A percentile compares a stretch with the other conserved stretches of the same genome.
These are phyloP conservation scores for Abrostola triplasia DNA, from an alignment of 2,888 invertebrate genomes.

Conservation along the genomic window DNA sequence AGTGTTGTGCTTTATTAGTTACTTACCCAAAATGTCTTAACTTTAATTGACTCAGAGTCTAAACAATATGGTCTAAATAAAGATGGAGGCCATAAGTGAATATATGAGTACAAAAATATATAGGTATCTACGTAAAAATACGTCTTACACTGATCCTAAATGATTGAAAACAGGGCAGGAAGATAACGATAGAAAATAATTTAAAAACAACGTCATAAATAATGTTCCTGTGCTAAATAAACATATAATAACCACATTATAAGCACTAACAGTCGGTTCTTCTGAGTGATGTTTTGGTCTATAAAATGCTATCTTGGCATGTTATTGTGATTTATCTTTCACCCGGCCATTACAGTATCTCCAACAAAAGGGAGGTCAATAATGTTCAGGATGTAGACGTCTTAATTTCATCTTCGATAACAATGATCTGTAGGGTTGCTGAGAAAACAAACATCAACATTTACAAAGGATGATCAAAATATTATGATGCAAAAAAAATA, in stretches of 20 bases:
- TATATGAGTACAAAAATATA: no score
- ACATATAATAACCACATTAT: background rate
- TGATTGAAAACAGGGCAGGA: no score
- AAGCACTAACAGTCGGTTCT: background rate
- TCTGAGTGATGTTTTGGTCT: slow-evolving; percentile 1
- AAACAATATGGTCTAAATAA: no score
- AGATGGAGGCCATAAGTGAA: no score
- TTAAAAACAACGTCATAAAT: no score
- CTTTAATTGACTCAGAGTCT: slow-evolving; percentile 6
- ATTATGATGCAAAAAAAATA: no score
- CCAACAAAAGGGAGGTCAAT: slow-evolving; percentile 72
- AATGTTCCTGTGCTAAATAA: background rate
- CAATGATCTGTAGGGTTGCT: slow-evolving; percentile 24
- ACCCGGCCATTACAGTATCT: slow-evolving; percentile 57
- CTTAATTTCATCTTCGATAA: slow-evolving; percentile 72
- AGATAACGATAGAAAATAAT: no score
- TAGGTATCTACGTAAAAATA: no score
- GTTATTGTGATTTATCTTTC: slow-evolving; percentile 73
- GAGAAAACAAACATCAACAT: background rate
- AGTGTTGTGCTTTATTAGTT: slow-evolving; percentile 64
- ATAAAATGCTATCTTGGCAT: slow-evolving; percentile 39
- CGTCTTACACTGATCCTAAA: no score
- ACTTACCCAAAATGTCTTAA: slow-evolving; percentile 34
- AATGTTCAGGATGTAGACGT: slow-evolving; percentile 76
- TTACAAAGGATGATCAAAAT: no score